Conservation (phyloP, 2,888 invertebrate species). For the Plagodis dolabraria region DNA sequence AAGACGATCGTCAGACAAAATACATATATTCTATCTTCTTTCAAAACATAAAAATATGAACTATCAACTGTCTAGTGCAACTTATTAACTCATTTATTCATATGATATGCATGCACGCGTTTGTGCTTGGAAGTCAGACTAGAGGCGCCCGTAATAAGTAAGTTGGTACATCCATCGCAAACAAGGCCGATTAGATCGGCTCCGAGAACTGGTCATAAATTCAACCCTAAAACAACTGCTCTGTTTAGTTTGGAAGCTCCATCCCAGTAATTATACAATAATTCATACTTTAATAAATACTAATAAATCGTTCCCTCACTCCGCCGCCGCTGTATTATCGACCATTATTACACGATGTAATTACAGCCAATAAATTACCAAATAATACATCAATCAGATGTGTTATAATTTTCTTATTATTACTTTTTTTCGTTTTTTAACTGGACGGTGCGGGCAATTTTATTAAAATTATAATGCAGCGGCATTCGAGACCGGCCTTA, state of each 20-base stretch:
- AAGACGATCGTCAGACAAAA: too few species aligned
- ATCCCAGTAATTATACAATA: conserved; percentile 83
- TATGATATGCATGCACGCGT: too few species aligned
- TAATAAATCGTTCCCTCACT: conserved; percentile 79
- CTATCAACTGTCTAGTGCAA: too few species aligned
- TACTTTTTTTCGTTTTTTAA: conserved; percentile 67
- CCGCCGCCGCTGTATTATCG: conserved; percentile 70
- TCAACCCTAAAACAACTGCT: conserved; percentile 77
- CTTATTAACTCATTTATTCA: too few species aligned
- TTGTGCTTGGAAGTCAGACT: background rate
- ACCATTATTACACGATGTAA: conserved; percentile 83
- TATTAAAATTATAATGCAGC: conserved; percentile 82
- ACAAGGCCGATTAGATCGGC: conserved; percentile 70
- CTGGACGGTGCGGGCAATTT: conserved; percentile 77
- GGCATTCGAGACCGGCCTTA: conserved; percentile 53
- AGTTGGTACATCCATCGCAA: conserved; percentile 52
- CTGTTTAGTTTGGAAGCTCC: conserved; percentile 82
- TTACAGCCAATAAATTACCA: conserved; percentile 83
- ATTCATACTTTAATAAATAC: conserved; percentile 85
- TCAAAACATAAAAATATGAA: too few species aligned
- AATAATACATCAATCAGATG: conserved; percentile 85
- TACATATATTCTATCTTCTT: too few species aligned
- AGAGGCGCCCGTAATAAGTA: conserved; percentile 7
- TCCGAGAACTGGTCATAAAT: conserved; percentile 79
- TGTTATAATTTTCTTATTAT: conserved; percentile 82